These are phyloP conservation scores for Poeciliopsis prolifica DNA, from an alignment of 2,113 vertebrate species.

Conservation along the genomic window DNA sequence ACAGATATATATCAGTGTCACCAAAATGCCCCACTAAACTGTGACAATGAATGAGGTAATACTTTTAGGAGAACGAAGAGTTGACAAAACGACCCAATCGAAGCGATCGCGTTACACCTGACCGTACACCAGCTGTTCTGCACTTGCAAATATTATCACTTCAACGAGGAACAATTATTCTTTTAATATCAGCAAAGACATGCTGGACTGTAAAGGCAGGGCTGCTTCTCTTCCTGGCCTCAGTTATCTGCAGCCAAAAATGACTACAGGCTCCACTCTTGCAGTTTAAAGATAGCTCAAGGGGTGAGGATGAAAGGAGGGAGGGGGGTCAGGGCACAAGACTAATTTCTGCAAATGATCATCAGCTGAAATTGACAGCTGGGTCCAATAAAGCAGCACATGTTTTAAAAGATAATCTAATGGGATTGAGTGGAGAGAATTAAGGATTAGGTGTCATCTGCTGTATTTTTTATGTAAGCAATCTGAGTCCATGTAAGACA, in stretches of 20 bases:
- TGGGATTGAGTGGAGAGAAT: constrained; percentile 25
- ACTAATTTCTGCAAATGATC: constrained; percentile 25
- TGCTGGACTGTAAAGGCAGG: constrained; percentile 20
- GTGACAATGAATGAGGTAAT: constrained; percentile 3
- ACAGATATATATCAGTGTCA: constrained; percentile 10
- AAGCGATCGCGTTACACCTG: constrained; percentile 52
- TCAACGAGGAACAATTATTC: neutral
- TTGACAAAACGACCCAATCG: constrained; percentile 52
- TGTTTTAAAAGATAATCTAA: constrained; percentile 57
- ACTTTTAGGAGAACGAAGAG: constrained; percentile 7
- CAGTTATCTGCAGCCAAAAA: constrained; percentile 69
- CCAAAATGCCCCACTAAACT: constrained; percentile 8
- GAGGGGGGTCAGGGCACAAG: neutral
- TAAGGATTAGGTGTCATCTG: constrained; percentile 32
- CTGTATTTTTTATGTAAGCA: constrained; percentile 22
- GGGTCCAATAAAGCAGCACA: constrained; percentile 34
- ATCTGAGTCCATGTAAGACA: neutral
- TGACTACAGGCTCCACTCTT: constrained; percentile 57
- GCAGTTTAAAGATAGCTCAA: constrained; percentile 73
- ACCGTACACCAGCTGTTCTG: neutral
- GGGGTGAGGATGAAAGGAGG: constrained; percentile 16
- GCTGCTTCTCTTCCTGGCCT: constrained; percentile 39
- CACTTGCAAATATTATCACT: neutral
- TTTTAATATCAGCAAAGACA: constrained; percentile 28
- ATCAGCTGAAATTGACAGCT: constrained; percentile 58